A percentile compares a stretch with the other conserved stretches of the same genome.
Evolutionary conservation across 2,888 invertebrate genomes (phyloP).

Genomic region (Ectemnius continuus): DNA sequence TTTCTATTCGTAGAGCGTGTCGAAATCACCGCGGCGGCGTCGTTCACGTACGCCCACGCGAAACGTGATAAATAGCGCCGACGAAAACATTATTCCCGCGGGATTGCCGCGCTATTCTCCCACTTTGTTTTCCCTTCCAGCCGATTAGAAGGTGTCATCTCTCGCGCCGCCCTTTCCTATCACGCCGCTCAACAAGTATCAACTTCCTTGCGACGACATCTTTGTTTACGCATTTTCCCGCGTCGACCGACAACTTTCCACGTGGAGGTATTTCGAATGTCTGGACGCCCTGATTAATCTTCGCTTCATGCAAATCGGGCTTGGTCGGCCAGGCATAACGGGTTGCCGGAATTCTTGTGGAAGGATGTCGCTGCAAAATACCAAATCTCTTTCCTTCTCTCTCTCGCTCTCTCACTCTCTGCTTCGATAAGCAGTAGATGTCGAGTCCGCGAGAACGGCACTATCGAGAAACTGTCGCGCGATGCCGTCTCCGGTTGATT

Average conservation of each 20-base stretch:
- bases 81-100: constrained; percentile 54
- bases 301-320: not conserved
- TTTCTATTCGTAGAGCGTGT: constrained; percentile 63
- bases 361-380: not conserved
- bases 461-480: constrained; percentile 4
- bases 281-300: not conserved
- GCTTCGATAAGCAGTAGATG: not conserved
- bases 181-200: not conserved
- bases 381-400: not conserved
- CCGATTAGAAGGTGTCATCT: constrained; percentile 25
- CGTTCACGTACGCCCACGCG: constrained; percentile 47
- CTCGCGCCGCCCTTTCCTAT: too few relatives aligned
- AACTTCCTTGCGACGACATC: not conserved
- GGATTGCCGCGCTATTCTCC: constrained; percentile 32
- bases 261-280: not conserved
- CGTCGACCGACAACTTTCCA: not conserved
- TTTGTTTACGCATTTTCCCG: not conserved
- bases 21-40: constrained; percentile 48
- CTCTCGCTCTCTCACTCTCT: not conserved
- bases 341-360: not conserved
- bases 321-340: not conserved
- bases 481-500: not conserved
- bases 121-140: constrained; percentile 32
- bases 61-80: constrained; percentile 54
- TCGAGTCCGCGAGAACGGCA: not conserved